These are phyloP conservation scores for Excalfactoria chinensis DNA, from an alignment of 2,113 vertebrate species.

Conservation along the genomic window DNA sequence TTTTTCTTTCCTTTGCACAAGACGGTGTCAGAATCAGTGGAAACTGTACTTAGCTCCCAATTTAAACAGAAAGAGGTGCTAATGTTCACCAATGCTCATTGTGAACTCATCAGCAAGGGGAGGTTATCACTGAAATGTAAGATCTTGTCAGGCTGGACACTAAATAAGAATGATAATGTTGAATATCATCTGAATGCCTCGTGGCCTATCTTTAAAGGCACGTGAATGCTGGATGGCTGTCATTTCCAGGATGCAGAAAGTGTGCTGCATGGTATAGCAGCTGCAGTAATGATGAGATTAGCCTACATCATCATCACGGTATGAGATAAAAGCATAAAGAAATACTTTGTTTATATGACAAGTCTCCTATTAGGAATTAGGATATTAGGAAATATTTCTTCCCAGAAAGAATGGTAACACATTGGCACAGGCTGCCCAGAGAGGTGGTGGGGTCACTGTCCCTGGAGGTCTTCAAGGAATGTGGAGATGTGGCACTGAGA, in stretches of 20 bases:
- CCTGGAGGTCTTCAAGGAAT: too few species aligned
- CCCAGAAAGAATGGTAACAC: too few species aligned
- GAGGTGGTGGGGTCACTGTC: too few species aligned
- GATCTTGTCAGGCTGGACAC: not conserved
- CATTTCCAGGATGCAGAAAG: not conserved
- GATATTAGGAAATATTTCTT: too few species aligned
- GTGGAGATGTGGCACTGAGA: too few species aligned
- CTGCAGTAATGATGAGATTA: not conserved
- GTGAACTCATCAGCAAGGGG: not conserved
- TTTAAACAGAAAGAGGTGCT: not conserved
- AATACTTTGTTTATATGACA: not conserved
- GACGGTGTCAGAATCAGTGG: not conserved
- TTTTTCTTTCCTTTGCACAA: not conserved
- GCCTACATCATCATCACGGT: accelerated
- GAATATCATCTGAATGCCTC: not conserved
- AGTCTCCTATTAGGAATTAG: not conserved
- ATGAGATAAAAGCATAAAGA: too few species aligned
- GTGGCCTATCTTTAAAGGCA: not conserved
- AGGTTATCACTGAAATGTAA: not conserved
- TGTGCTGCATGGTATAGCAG: accelerated
- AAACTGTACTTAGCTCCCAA: not conserved
- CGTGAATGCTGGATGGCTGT: not conserved
- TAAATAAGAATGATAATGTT: not conserved
- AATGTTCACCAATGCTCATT: not conserved
- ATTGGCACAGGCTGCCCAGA: too few species aligned